Percentiles rank a stretch among this genome's conserved stretches.
These are phyloP conservation scores for Hiodon tergisus DNA, from an alignment of 2,113 vertebrate species.

Conservation along the genomic window DNA sequence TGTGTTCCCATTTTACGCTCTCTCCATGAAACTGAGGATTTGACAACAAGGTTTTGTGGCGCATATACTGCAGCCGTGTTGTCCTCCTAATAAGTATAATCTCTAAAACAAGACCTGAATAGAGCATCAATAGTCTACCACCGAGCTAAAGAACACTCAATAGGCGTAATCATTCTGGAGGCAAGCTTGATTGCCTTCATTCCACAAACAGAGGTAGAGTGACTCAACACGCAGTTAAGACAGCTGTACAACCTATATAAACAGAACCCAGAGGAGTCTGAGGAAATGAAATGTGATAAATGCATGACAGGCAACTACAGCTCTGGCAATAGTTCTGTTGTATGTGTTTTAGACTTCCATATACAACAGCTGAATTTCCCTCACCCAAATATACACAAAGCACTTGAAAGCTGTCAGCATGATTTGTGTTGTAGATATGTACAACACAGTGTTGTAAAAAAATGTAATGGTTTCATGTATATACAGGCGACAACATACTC, in stretches of 20 bases:
- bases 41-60: conserved; percentile 16
- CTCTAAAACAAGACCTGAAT: conserved; percentile 40
- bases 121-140: conserved; percentile 15
- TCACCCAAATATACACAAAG: background rate
- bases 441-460: too few species aligned
- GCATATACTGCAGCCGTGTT: conserved; percentile 46
- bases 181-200: conserved; percentile 23
- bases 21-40: background rate
- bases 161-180: background rate
- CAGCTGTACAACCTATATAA: conserved; percentile 38
- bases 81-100: conserved; percentile 51
- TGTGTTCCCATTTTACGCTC: background rate
- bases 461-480: too few species aligned
- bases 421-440: too few species aligned
- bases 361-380: background rate
- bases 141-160: background rate
- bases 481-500: too few species aligned
- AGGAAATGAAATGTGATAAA: conserved; percentile 50
- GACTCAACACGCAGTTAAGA: conserved; percentile 33
- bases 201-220: conserved; percentile 30
- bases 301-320: background rate
- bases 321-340: conserved; percentile 26
- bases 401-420: background rate
- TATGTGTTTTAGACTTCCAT: conserved; percentile 25
- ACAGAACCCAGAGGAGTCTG: conserved; percentile 38